Evolutionary conservation across 2,797 vertebrate genomes (phyloP).

Genomic region (Amphiprion clarkii): DNA sequence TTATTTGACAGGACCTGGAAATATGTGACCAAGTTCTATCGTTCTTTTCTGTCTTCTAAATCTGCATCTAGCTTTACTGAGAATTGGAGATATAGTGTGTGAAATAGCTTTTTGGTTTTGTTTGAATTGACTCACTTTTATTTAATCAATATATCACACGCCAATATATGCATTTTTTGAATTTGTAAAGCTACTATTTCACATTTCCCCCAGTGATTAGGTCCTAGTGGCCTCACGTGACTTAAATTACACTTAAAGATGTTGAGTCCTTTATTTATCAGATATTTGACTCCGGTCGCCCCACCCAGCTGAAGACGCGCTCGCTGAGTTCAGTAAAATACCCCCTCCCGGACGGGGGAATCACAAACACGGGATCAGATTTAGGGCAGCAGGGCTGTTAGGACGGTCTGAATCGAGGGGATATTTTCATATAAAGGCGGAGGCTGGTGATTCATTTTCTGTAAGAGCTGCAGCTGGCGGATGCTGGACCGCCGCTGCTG

Average conservation of each 20-base stretch:
- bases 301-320: constrained; percentile 67
- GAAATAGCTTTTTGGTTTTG: neutral
- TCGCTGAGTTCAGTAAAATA: constrained; percentile 51
- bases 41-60: too few relatives aligned
- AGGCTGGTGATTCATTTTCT: constrained; percentile 8
- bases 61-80: too few relatives aligned
- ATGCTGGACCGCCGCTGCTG: constrained; percentile 24
- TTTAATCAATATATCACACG: neutral
- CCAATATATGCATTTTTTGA: too few relatives aligned
- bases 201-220: neutral
- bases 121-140: neutral
- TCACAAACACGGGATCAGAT: constrained; percentile 19
- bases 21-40: neutral
- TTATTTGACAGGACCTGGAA: neutral
- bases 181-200: neutral
- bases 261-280: neutral
- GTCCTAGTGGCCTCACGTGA: neutral
- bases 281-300: constrained; percentile 34
- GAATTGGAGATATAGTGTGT: neutral
- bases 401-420: neutral
- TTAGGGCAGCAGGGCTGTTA: constrained; percentile 22
- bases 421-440: neutral
- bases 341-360: constrained; percentile 44
- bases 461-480: constrained; percentile 12
- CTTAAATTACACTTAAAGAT: neutral